phyloP scores from a whole-genome alignment of 2,113 vertebrate genomes.

The Phocoena sinus region DNA sequence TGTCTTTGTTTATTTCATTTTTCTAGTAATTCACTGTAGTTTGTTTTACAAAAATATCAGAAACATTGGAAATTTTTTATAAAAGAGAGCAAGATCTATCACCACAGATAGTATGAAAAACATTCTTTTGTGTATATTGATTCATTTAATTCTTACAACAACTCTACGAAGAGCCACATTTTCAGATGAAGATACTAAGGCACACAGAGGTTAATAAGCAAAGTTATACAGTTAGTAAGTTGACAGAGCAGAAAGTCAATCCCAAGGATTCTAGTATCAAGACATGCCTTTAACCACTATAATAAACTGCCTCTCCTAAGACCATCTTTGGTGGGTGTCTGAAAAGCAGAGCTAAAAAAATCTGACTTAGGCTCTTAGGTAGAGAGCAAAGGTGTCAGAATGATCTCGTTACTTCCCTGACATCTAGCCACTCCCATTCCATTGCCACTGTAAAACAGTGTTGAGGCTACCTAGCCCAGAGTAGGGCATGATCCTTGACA shows the following conservation, averaged over 20 bases:
- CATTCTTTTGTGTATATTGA: background rate
- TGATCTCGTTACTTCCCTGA: background rate
- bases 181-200: background rate
- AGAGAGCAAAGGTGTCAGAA: background rate
- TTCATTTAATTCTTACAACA: background rate
- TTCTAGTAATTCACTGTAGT: background rate
- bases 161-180: background rate
- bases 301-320: background rate
- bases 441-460: background rate
- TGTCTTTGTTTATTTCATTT: background rate
- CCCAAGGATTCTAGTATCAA: background rate
- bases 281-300: background rate
- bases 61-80: background rate
- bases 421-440: background rate
- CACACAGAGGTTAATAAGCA: background rate
- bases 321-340: background rate
- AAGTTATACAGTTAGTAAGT: background rate
- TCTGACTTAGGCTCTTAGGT: background rate
- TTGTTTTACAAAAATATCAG: background rate
- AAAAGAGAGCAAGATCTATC: background rate
- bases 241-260: background rate
- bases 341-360: background rate
- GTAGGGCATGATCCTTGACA: background rate
- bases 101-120: background rate
- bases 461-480: background rate